phyloP scores from a whole-genome alignment of 2,113 vertebrate genomes.

The Psophia crepitans region DNA sequence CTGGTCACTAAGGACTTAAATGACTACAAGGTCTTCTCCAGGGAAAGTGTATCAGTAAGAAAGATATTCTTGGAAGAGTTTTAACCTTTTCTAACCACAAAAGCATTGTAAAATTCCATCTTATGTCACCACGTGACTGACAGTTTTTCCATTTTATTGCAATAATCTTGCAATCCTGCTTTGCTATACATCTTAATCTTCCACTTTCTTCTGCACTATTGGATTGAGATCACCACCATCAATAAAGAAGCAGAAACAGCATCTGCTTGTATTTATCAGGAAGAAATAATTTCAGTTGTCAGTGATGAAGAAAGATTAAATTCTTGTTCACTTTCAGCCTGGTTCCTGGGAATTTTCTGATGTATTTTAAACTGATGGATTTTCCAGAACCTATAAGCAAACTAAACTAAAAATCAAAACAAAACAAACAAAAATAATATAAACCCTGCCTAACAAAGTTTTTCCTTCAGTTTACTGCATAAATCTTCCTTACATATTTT shows the following conservation, averaged over 20 bases:
- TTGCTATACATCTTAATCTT: slow-evolving; percentile 60
- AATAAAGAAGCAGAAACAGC: slow-evolving; percentile 43
- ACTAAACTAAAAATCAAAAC: not conserved
- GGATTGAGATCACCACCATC: slow-evolving; percentile 38
- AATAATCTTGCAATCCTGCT: slow-evolving; percentile 44
- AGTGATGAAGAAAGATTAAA: slow-evolving; percentile 61
- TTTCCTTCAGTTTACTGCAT: not conserved
- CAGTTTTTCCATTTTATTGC: slow-evolving; percentile 39
- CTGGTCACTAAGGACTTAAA: slow-evolving; percentile 56
- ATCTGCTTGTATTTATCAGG: slow-evolving; percentile 55
- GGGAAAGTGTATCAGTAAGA: slow-evolving; percentile 25
- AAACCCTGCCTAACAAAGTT: not conserved
- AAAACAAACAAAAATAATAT: not conserved
- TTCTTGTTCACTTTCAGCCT: slow-evolving; percentile 15
- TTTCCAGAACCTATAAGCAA: slow-evolving; percentile 21
- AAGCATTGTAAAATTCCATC: slow-evolving; percentile 22
- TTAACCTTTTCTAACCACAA: slow-evolving; percentile 45
- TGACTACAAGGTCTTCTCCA: slow-evolving; percentile 49
- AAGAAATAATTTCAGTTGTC: slow-evolving; percentile 34
- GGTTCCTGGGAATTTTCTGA: slow-evolving; percentile 33
- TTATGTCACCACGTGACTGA: slow-evolving; percentile 37
- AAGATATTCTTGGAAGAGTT: slow-evolving; percentile 43
- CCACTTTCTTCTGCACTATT: slow-evolving; percentile 10
- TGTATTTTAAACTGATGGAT: slow-evolving; percentile 27
- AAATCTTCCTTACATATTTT: not conserved